Conservation (phyloP, 2,888 invertebrate genomes). For the Candidula unifasciata region DNA sequence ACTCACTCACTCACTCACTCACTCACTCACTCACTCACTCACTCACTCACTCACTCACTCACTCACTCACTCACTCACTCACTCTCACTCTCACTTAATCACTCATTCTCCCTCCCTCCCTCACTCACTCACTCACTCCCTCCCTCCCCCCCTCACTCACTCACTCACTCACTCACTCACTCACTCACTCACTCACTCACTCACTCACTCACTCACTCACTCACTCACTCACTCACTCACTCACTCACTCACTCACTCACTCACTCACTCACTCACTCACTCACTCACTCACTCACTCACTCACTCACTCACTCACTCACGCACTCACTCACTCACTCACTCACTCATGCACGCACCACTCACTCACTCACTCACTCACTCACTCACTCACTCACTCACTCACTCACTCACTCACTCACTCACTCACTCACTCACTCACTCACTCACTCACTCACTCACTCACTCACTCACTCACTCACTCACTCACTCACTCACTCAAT, state of each 20-base stretch:
- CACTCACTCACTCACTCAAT: not conserved
- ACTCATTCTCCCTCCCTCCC: too few relatives aligned
- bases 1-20: not conserved
- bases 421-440: not conserved
- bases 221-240: not conserved
- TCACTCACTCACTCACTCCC: too few relatives aligned
- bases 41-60: not conserved
- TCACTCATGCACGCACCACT: not conserved
- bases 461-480: not conserved
- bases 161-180: not conserved
- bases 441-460: not conserved
- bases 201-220: not conserved
- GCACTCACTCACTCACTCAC: not conserved
- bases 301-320: not conserved
- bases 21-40: not conserved
- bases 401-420: constrained; percentile 10
- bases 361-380: too few relatives aligned
- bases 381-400: too few relatives aligned
- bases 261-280: not conserved
- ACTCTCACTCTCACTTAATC: too few relatives aligned
- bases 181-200: not conserved
- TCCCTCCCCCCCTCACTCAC: too few relatives aligned
- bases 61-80: not conserved
- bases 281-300: constrained; percentile 13
- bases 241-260: not conserved